Evolutionary conservation across 2,113 vertebrate genomes (phyloP), one percentile per base, ranked within the genome.

Genomic region (Ramphastos sulfuratus): DNA sequence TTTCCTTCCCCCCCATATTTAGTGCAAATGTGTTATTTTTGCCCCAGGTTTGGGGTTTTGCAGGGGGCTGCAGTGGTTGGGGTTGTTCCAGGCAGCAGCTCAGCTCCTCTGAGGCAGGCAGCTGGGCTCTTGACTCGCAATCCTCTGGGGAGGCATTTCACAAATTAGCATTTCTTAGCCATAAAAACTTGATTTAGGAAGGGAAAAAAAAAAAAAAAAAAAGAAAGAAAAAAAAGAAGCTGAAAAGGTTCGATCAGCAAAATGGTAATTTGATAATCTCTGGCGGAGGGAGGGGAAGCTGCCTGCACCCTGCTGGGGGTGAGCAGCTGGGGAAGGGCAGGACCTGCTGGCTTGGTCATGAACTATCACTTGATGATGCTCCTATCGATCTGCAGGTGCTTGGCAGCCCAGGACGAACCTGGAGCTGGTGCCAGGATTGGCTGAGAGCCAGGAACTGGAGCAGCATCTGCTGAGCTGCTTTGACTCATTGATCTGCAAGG

Each of bases 81-180:
- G 50, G 64, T 39, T 70, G 54, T 72, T 89, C 69, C 20, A 52
- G 85, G 90, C 3, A 0, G 31, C 54, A 60, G 74, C 74, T 92
- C 1, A 0, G 33, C 15, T 64, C 78, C 48, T 81, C 50, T 0
- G 4, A 91, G 35, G 67, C 91, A 87, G 71, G 67, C 91, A 87
- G 71, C 90, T 90, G 87, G 64, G 87, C 75, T 94, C 72, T 85
- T 46, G 59, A 76, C 80, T 30, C 1, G 0, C 67, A 69, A 6
- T 66, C 42, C 78, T 78, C 54, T 0, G 1, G 54, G 35, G 75
- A 85, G 10, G 21, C 46, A 67, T 92, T 82, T 55, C 77, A 72
- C 56, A 56, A 66, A 95, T 74, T 50, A 91, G 48, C 79, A 90
- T 81, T 90, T 90, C 87, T 90, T 91, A 83, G 87, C 14, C 14